Base-by-base conservation (phyloP, 2,888 invertebrate genomes). In the Parasteatoda lunata region DNA sequence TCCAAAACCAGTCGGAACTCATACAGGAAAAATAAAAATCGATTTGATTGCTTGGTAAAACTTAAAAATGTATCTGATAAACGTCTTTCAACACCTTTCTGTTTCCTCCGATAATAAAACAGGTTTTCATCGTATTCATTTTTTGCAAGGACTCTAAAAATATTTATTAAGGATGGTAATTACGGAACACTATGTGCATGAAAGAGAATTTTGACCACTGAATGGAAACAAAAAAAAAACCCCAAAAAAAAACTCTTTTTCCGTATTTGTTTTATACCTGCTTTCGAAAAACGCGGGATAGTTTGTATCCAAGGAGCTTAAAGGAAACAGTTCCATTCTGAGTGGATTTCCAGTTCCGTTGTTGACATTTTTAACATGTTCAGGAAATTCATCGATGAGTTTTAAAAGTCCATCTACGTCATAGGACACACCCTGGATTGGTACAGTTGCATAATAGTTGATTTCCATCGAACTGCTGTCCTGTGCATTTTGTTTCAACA, bases 401-500 rank as follows among this genome's bases (percentile, higher is more conserved):
- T 85, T 72, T 59, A 88, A 45, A 1, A 88, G 76, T 0, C 85
- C 84, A 8, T 88, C 85, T 2, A 85, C n/a, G 54, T 77, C 84
- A 70, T 85, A 76, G 15, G 85, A 52, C 13, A 88, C 82, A 48
- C 85, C 79, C 4, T 73, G 51, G 5, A 88, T 45, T 0, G 88
- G 88, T 0, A 88, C 88, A 0, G 85, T 77, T 5, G 88, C 88
- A 30, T 82, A 88, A 66, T 88, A 88, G 13, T 85, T 69, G 59
- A 88, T 88, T 64, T 88, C 88, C 82, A 88, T 81, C 0, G 88
- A 88, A 49, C 76, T 82, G 54, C 59, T 76, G 30, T 82, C 85
- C n/a, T 78, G 69, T 0, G 73, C 80, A n/a, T 85, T 72, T 7
- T 78, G 49, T n/a, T 78, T 68, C 13, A 88, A 48, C 9, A 76